Base-by-base conservation (phyloP, 1,140 invertebrate genomes). In the Zaprionus ornatus region DNA sequence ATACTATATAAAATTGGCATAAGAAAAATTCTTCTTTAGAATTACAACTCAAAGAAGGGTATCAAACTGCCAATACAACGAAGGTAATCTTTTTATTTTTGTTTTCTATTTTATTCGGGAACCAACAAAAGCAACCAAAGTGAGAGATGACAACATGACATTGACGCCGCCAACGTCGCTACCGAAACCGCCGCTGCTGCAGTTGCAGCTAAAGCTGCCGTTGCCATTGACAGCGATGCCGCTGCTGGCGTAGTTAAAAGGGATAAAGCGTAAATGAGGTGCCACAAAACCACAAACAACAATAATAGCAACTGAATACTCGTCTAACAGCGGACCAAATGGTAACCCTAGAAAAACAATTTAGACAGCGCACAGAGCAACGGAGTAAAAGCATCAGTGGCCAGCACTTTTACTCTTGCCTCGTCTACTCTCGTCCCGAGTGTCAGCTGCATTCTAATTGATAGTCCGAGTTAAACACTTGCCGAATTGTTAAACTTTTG, bases 231-330 rank as follows among this genome's bases (percentile, higher is more conserved):
- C 27, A 9, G 27, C 27, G 10, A 29, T 29, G 1, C 27, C 27
- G 27, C 27, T 29, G 15, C 12, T 65, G 59, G 19, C 68, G 55
- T 64, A 54, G 52, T 45, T 37, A 71, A 76, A 72, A 76, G 74
- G 74, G 74, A 76, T 76, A 72, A 65, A 61, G 56, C 74, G 74
- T 72, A 76, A 76, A 76, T 76, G 74, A 76, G 74, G 72, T 76
- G 68, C 68, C 73, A 17, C 40, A 45, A 45, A 70, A 71, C 73
- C 73, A 60, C 67, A 64, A 75, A 52, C 21, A 69, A 40, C 37
- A 63, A 27, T 40, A 62, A 54, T 48, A 68, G 32, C 23, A 40
- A 23, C 60, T 54, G 32, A 37, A 37, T 40, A 15, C 13, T 13
- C 13, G 15, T 15, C 37, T 40, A 40, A n/a, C 13, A 61, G 2